These are phyloP conservation scores for Anodontia alba DNA, from an alignment of 2,888 invertebrate species.

Conservation along the genomic window DNA sequence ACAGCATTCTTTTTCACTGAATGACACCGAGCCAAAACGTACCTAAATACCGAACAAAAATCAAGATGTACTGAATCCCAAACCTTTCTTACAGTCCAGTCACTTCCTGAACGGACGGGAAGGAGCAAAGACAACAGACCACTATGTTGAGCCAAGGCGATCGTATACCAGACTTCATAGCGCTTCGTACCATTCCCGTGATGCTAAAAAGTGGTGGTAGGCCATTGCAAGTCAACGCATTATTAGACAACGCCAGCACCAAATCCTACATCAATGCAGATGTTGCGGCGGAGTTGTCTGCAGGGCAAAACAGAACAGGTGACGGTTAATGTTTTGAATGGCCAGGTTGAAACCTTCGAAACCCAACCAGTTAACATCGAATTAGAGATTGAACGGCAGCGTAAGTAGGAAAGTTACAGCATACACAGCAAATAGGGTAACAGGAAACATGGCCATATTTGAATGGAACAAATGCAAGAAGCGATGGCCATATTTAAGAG, in stretches of 20 bases:
- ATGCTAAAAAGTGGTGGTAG: slow-evolving; percentile 27
- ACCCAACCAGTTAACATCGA: slow-evolving; percentile 24
- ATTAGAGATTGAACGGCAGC: slow-evolving; percentile 26
- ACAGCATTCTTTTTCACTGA: neutral
- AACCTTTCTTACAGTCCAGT: neutral
- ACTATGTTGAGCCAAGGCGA: neutral
- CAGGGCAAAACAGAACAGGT: slow-evolving; percentile 12
- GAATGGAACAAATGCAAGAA: neutral
- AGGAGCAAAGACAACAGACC: neutral
- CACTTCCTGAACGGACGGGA: neutral
- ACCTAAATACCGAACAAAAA: neutral
- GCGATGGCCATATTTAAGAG: neutral
- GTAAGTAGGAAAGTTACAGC: neutral
- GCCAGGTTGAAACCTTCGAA: slow-evolving; percentile 30
- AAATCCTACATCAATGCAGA: slow-evolving; percentile 41
- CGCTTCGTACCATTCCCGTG: slow-evolving; percentile 50
- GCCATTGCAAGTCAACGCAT: slow-evolving; percentile 41
- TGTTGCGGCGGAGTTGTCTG: slow-evolving; percentile 42
- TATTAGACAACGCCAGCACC: slow-evolving; percentile 56
- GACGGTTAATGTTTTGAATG: slow-evolving; percentile 37
- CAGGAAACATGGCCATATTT: neutral
- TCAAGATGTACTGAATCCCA: neutral
- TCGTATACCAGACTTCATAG: slow-evolving; percentile 12
- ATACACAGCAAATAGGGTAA: neutral
- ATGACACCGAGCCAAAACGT: neutral